phyloP scores from a whole-genome alignment of 2,113 vertebrate genomes.

The Gobius niger region DNA sequence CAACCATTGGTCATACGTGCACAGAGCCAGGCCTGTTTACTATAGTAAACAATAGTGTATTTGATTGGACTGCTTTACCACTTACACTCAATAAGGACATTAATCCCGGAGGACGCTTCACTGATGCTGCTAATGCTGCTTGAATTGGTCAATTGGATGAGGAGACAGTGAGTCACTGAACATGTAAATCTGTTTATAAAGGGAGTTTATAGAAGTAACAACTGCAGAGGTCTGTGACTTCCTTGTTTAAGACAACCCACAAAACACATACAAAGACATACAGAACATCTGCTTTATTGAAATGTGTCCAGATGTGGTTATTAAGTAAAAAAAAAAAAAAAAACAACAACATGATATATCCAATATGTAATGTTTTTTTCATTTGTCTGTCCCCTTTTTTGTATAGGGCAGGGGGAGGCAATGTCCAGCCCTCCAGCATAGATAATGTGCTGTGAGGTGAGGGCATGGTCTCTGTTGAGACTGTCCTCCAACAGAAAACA shows the following conservation, averaged over 20 bases:
- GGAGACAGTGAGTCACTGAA: neutral
- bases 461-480: too few relatives aligned
- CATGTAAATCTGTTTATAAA: neutral
- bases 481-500: too few relatives aligned
- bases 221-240: neutral
- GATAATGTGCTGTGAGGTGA: too few relatives aligned
- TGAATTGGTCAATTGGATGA: neutral
- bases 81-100: neutral
- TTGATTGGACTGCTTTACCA: neutral
- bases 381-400: too few relatives aligned
- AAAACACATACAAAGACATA: too few relatives aligned
- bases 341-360: too few relatives aligned
- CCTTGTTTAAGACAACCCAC: neutral
- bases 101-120: neutral
- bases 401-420: too few relatives aligned
- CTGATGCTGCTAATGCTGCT: neutral
- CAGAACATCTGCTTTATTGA: too few relatives aligned
- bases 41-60: neutral
- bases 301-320: too few relatives aligned
- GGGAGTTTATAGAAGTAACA: neutral
- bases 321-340: too few relatives aligned
- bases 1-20: neutral
- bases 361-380: too few relatives aligned
- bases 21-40: neutral
- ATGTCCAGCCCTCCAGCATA: too few relatives aligned